Base-by-base conservation (phyloP, 2,113 vertebrate genomes). In the Cariama cristata region DNA sequence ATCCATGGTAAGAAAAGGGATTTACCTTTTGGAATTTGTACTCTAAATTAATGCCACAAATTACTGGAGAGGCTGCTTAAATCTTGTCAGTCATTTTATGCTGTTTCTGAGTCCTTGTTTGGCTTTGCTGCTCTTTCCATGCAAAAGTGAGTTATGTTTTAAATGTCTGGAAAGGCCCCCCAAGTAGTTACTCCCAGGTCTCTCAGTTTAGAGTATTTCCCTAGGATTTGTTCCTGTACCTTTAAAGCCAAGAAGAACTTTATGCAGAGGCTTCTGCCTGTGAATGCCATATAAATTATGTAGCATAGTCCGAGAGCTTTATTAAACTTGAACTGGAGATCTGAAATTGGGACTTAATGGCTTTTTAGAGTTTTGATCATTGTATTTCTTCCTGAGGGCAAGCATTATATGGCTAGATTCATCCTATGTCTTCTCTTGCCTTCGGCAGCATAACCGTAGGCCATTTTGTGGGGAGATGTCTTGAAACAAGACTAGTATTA, bases 281-380 rank as follows among this genome's bases (percentile, higher is more conserved):
- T 79, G 92, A 88, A 72, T 55, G 52, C 69, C n/a, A 13, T 22
- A 60, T 85, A 74, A 93, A 95, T 95, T 82, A 88, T 66, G 58
- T 69, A 93, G 56, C 45, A 38, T 8, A 35, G n/a, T 63, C 60
- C 68, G 66, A 87, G 40, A 66, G 49, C 64, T 91, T 89, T 88
- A 49, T 75, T 91, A 90, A 88, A 82, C 77, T 60, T 53, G 56
- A 85, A 52, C n/a, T 71, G 84, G 64, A 89, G 69, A 32, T 75
- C 89, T 91, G 82, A 79, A 72, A 58, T 16, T 6, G 19, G 35
- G 35, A 81, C 72, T 60, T 59, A 72, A 81, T 52, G 33, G 38
- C 32, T 79, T 84, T 71, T 68, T 77, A 33, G 56, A 27, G 26
- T 91, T 71, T 84, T 56, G 30, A 67, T 80, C 38, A 2, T 40